These are phyloP conservation scores for Lonchura striata DNA, from an alignment of 2,113 vertebrate genomes.

Conservation along the genomic window DNA sequence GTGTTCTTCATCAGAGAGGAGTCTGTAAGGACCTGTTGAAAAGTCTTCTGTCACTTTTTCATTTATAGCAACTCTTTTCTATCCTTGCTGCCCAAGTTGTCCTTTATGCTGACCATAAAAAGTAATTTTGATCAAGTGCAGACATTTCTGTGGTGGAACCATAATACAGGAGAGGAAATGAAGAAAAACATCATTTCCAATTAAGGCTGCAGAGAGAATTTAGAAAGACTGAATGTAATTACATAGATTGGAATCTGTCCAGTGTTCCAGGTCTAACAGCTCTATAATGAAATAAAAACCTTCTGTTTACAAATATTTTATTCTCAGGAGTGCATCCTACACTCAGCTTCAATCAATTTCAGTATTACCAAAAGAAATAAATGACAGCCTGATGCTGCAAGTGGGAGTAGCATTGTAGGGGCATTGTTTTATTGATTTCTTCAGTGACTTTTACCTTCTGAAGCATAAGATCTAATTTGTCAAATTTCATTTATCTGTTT, in stretches of 20 bases:
- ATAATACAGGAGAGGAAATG: constrained; percentile 2
- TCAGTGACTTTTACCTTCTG: not conserved
- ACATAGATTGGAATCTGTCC: constrained; percentile 4
- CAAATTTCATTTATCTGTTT: not conserved
- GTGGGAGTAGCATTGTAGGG: not conserved
- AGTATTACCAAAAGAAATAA: not conserved
- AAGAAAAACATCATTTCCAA: constrained; percentile 5
- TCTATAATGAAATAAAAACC: constrained; percentile 51
- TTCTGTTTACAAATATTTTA: constrained; percentile 40
- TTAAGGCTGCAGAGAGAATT: constrained; percentile 13
- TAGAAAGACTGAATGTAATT: constrained; percentile 19
- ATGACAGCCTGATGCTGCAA: not conserved
- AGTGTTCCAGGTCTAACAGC: constrained; percentile 30
- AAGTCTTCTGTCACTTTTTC: not conserved
- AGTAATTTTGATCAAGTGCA: not conserved
- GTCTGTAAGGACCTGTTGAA: not conserved
- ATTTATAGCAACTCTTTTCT: not conserved
- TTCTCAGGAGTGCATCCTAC: not conserved
- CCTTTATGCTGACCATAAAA: not conserved
- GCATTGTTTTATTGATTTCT: not conserved
- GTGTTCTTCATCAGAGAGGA: not conserved
- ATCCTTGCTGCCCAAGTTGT: not conserved
- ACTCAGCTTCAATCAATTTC: not conserved
- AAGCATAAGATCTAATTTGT: not conserved
- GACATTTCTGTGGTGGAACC: not conserved